Conservation (phyloP, 2,113 vertebrate species). For the Pterocles orientalis region DNA sequence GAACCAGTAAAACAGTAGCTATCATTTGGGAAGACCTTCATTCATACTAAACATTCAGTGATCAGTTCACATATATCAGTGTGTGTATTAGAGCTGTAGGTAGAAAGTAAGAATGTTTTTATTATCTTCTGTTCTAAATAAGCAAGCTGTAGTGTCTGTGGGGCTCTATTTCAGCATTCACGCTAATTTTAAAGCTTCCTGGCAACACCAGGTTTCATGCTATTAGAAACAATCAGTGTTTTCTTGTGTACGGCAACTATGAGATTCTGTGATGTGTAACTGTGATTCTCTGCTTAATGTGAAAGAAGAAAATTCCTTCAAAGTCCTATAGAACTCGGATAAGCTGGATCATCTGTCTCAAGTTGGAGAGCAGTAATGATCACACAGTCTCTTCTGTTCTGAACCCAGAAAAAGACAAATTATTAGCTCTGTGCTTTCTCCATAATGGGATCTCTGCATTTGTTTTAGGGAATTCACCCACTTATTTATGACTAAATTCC, state of each 20-base stretch:
- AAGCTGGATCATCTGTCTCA: not conserved
- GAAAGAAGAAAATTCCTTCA: conserved; percentile 16
- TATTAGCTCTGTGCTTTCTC: not conserved
- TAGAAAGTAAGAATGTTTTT: not conserved
- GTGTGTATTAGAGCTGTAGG: not conserved
- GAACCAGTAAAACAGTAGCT: not conserved
- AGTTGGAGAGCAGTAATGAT: not conserved
- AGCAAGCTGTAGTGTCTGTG: not conserved
- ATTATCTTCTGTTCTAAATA: not conserved
- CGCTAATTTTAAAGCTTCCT: not conserved
- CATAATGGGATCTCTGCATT: not conserved
- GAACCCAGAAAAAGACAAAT: not conserved
- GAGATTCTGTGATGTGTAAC: conserved; percentile 22
- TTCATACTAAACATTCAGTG: not conserved
- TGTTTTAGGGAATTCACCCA: not conserved
- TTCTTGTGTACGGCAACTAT: not conserved
- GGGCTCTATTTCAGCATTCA: not conserved
- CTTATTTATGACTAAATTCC: not conserved
- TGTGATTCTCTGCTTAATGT: not conserved
- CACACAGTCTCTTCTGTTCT: not conserved
- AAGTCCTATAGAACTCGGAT: not conserved
- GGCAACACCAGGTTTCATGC: not conserved
- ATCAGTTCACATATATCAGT: not conserved
- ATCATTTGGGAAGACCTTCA: not conserved
- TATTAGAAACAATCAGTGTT: not conserved